Evolutionary conservation across 2,797 vertebrate genomes (phyloP).

Genomic region (Neosalanx taihuensis): DNA sequence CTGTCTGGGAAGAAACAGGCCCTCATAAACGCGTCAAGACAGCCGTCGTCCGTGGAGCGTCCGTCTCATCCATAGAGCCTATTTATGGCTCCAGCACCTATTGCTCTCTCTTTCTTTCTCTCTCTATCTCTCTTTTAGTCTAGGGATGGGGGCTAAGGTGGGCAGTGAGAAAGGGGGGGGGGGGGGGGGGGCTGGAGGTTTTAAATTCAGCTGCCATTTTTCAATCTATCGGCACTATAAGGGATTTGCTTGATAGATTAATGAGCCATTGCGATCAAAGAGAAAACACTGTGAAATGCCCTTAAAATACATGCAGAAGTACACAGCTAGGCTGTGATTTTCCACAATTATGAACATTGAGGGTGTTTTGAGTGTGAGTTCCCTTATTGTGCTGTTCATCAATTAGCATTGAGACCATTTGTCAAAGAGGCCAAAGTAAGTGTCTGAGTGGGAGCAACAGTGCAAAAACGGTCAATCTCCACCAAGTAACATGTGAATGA

Average conservation of each 20-base stretch:
- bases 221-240: slow-evolving; percentile 49
- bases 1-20: background rate
- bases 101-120: background rate
- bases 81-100: slow-evolving; percentile 19
- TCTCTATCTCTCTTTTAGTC: background rate
- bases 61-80: background rate
- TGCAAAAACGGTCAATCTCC: too few species aligned
- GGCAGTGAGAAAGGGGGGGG: background rate
- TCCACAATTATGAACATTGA: slow-evolving; percentile 45
- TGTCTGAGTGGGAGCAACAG: background rate
- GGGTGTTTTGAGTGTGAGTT: slow-evolving; percentile 34
- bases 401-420: background rate
- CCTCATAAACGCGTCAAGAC: slow-evolving; percentile 1
- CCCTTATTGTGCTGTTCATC: background rate
- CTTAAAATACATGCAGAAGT: slow-evolving; percentile 9
- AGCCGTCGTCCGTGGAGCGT: background rate
- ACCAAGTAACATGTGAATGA: background rate
- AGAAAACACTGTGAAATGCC: slow-evolving; percentile 36
- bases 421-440: background rate
- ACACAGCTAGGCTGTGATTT: slow-evolving; percentile 40
- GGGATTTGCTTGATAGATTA: slow-evolving; percentile 52
- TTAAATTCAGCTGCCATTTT: slow-evolving; percentile 52
- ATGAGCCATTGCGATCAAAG: slow-evolving; percentile 41
- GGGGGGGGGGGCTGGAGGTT: slow-evolving; percentile 14
- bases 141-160: background rate